phyloP scores from a whole-genome alignment of 2,113 vertebrate genomes.

The Tor tambroides region DNA sequence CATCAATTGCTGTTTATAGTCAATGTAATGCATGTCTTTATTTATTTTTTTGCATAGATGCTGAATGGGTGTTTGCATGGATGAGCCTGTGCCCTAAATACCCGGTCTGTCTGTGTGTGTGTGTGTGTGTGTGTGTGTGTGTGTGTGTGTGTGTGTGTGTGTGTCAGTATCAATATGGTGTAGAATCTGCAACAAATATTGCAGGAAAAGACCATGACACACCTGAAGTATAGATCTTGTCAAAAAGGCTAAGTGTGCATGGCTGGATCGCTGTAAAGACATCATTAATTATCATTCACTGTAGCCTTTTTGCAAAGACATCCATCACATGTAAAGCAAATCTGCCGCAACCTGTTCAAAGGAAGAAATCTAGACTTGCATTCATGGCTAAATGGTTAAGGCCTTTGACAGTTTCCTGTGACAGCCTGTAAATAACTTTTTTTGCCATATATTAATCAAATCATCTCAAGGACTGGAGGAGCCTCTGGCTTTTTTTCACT shows the following conservation, averaged over 20 bases:
- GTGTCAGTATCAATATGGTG: conserved; percentile 24
- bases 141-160: conserved; percentile 4
- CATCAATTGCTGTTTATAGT: neutral
- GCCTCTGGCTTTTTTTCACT: conserved; percentile 16
- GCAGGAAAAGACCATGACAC: conserved; percentile 53
- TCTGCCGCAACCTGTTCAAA: neutral
- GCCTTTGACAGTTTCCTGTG: conserved; percentile 2
- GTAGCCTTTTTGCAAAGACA: conserved; percentile 31
- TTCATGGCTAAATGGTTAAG: conserved; percentile 33
- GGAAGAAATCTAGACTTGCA: neutral
- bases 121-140: neutral
- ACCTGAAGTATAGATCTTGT: conserved; percentile 59
- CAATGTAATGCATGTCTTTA: neutral
- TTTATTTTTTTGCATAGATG: neutral
- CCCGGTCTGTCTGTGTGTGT: neutral
- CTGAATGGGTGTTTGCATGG: neutral
- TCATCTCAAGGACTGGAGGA: conserved; percentile 4
- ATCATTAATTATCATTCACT: conserved; percentile 61
- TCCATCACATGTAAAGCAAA: conserved; percentile 27
- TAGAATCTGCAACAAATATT: conserved; percentile 31
- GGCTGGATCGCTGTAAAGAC: conserved; percentile 47
- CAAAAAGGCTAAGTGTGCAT: conserved; percentile 43
- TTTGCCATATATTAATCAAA: conserved; percentile 41
- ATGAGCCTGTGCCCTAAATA: neutral
- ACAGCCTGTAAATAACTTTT: conserved; percentile 37